Evolutionary conservation across 1,140 invertebrate species (phyloP), one percentile per base, ranked within the genome.

Genomic region (Sarcophaga peregrina): DNA sequence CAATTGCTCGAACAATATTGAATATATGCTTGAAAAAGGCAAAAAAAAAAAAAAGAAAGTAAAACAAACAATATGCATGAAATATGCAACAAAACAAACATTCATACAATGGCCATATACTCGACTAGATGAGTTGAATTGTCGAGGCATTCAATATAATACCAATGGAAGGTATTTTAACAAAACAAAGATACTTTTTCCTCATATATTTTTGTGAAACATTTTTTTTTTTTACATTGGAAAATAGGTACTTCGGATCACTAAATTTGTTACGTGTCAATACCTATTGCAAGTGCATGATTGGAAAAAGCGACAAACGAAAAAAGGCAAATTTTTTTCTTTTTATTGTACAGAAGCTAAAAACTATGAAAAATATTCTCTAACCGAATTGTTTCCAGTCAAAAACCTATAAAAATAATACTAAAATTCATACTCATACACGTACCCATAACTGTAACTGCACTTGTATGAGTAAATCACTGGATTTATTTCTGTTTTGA

Each of bases 221-320:
- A 68, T 68, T 15, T 68, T 68, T 37, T 37, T 37, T 37, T 37
- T 68, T 25, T 68, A 68, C 17, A 20, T 74, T 78, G 75, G 47
- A 78, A 78, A 78, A 78, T 52, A 78, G 75, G 50, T 47, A 50
- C 75, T 78, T 45, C 75, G 48, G 47, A 78, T 78, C 75, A 78
- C 75, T 78, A 78, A 78, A 78, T 78, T 78, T 78, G 75, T 78
- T 78, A 78, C 75, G 75, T 78, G 75, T 78, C 75, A 78, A 78
- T 78, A 78, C 75, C 75, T 78, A 78, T 78, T 78, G 47, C 50
- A 48, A 78, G n/a, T 78, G 75, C 17, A 78, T 78, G 75, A 78
- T 78, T 78, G 75, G n/a, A 48, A 20, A 68, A 68, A 68, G 17
- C 5, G 62, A 15, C 15, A 58, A 58, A 58, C 15, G 7, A 58